Percentiles rank a stretch among this genome's conserved stretches.
phyloP scores from a whole-genome alignment of 2,888 invertebrate species.

The Hydriomena furcata region DNA sequence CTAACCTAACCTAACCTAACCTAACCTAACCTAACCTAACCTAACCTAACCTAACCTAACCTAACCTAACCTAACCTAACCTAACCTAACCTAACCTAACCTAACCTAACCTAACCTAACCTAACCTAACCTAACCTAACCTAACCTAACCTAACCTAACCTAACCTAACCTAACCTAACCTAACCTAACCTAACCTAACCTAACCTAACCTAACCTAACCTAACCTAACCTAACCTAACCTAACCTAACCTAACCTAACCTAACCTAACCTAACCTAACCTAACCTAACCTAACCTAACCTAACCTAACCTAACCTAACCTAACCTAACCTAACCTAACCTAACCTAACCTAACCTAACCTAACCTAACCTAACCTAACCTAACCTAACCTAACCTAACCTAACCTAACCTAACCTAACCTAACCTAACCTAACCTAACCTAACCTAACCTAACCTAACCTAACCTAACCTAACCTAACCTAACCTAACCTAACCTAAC shows the following conservation, averaged over 20 bases:
- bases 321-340: slow-evolving; percentile 31
- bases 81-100: slow-evolving; percentile 3
- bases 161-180: slow-evolving; percentile 3
- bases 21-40: slow-evolving; percentile 3
- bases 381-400: slow-evolving; percentile 26
- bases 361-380: slow-evolving; percentile 30
- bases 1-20: slow-evolving; percentile 3
- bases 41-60: slow-evolving; percentile 3
- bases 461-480: slow-evolving; percentile 25
- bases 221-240: slow-evolving; percentile 20
- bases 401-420: slow-evolving; percentile 19
- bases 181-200: slow-evolving; percentile 11
- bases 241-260: slow-evolving; percentile 33
- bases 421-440: slow-evolving; percentile 25
- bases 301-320: slow-evolving; percentile 29
- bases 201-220: slow-evolving; percentile 16
- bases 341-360: slow-evolving; percentile 32
- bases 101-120: slow-evolving; percentile 3
- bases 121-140: slow-evolving; percentile 3
- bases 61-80: slow-evolving; percentile 3
- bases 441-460: slow-evolving; percentile 25
- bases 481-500: slow-evolving; percentile 24
- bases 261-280: slow-evolving; percentile 31
- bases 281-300: slow-evolving; percentile 33
- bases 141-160: slow-evolving; percentile 3